These are phyloP conservation scores for Anguilla japonica DNA, from an alignment of 2,113 vertebrate genomes.

Conservation along the genomic window DNA sequence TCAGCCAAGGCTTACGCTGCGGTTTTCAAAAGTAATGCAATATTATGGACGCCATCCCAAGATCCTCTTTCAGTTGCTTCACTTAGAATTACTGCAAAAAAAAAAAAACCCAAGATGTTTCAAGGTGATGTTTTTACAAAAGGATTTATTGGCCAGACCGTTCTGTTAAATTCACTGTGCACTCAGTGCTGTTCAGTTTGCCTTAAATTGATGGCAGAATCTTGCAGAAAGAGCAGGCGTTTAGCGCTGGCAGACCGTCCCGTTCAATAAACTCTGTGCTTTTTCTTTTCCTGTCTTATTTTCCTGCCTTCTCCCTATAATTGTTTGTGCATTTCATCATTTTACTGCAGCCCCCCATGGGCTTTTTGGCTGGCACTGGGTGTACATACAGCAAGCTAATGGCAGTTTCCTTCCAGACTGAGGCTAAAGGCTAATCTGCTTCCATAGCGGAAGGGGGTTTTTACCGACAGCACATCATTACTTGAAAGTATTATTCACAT, in stretches of 20 bases:
- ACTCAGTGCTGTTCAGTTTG: background rate
- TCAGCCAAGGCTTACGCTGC: background rate
- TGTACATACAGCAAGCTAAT: conserved; percentile 1
- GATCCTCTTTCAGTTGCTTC: background rate
- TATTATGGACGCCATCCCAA: background rate
- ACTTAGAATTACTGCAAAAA: background rate
- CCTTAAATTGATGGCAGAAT: conserved; percentile 16
- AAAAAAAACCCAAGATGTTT: background rate
- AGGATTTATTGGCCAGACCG: background rate
- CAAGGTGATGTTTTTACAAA: background rate
- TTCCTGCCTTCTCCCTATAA: background rate
- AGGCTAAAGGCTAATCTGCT: too few species aligned
- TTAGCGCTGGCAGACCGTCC: background rate
- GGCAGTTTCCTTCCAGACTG: background rate
- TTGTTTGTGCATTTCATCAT: background rate
- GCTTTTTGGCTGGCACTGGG: background rate
- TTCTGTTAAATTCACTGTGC: background rate
- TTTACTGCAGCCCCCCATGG: background rate
- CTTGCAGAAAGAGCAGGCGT: background rate
- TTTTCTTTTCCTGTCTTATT: background rate
- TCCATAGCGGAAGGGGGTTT: background rate
- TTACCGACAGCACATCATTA: background rate
- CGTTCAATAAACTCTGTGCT: background rate
- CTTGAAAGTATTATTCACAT: background rate
- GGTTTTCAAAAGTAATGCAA: background rate